phyloP scores from a whole-genome alignment of 2,113 vertebrate genomes.

The Sardina pilchardus region DNA sequence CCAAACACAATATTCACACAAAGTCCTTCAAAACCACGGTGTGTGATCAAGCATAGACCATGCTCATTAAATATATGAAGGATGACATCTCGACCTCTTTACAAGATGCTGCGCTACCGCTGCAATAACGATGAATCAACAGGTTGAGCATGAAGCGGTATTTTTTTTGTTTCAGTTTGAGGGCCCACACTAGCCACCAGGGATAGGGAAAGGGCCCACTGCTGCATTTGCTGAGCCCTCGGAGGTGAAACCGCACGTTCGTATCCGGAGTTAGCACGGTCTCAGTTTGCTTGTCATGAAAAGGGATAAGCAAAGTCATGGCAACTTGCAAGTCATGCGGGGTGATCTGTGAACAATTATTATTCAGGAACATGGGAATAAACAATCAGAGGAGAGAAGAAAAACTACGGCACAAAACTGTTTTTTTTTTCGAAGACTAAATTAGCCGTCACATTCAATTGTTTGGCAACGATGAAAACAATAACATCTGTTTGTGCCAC shows the following conservation, averaged over 20 bases:
- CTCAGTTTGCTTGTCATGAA: constrained; percentile 40
- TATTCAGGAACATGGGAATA: neutral
- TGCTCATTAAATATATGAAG: constrained; percentile 3
- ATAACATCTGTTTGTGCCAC: constrained; percentile 59
- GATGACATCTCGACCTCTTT: neutral
- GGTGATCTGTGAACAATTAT: constrained; percentile 22
- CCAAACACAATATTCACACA: constrained; percentile 7
- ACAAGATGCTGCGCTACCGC: neutral
- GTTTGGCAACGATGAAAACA: constrained; percentile 44
- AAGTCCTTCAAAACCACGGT: constrained; percentile 1
- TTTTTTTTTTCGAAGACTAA: neutral
- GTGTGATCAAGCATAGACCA: constrained; percentile 22
- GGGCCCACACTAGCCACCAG: neutral
- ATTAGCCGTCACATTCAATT: constrained; percentile 23
- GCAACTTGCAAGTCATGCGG: neutral
- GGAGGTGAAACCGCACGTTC: neutral
- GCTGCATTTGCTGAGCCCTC: neutral
- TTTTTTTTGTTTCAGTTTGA: neutral
- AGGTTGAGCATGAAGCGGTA: neutral
- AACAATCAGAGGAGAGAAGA: neutral
- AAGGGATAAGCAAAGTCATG: constrained; percentile 22
- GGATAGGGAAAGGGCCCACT: neutral
- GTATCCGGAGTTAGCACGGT: constrained; percentile 20
- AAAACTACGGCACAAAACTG: constrained; percentile 15
- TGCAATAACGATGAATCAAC: constrained; percentile 11